A percentile compares a stretch with the other conserved stretches of the same genome.
Conservation (phyloP, 2,113 vertebrate species). For the Daphoenositta chrysoptera region DNA sequence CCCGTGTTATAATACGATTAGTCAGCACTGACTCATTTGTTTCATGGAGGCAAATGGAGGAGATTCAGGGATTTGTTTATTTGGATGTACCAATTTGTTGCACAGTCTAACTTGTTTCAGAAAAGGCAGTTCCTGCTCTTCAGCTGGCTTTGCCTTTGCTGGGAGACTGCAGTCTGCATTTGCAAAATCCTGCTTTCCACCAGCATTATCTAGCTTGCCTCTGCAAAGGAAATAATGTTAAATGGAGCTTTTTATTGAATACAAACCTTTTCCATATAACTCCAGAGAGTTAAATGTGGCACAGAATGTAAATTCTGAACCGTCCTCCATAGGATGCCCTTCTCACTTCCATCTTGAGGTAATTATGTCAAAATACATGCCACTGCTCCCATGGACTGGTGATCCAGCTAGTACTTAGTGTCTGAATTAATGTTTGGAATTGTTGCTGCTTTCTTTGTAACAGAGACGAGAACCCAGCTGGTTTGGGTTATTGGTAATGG, state of each 20-base stretch:
- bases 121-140: constrained; percentile 46
- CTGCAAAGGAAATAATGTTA: constrained; percentile 67
- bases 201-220: constrained; percentile 37
- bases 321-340: background rate
- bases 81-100: constrained; percentile 59
- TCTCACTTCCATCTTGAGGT: constrained; percentile 49
- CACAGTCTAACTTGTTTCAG: constrained; percentile 29
- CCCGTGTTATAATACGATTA: constrained; percentile 41
- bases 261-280: constrained; percentile 55
- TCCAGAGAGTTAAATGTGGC: constrained; percentile 57
- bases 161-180: constrained; percentile 48
- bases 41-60: constrained; percentile 54
- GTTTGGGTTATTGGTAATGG: constrained; percentile 61
- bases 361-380: constrained; percentile 26
- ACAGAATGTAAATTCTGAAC: constrained; percentile 57
- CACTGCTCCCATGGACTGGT: constrained; percentile 16
- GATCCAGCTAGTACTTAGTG: constrained; percentile 37
- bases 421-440: constrained; percentile 50
- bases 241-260: constrained; percentile 72
- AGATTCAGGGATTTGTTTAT: constrained; percentile 55
- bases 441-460: constrained; percentile 60
- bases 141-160: constrained; percentile 51
- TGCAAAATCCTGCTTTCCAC: constrained; percentile 53
- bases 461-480: constrained; percentile 48
- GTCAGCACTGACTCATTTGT: constrained; percentile 68